Conservation (phyloP, 2,888 invertebrate species). For the Pammene fasciana region DNA sequence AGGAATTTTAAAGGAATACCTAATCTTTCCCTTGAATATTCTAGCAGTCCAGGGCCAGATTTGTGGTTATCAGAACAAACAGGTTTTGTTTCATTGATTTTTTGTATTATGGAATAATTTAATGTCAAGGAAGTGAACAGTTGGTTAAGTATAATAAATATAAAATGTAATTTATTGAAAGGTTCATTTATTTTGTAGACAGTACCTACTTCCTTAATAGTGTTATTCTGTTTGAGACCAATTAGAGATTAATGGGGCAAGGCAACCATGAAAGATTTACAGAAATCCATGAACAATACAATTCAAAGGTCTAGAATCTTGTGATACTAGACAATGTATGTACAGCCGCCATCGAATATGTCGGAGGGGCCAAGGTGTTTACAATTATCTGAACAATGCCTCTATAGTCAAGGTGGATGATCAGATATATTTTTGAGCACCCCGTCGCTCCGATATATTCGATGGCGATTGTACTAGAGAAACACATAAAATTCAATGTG, state of each 20-base stretch:
- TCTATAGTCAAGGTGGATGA: too few species aligned
- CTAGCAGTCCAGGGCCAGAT: neutral
- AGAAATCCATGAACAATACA: too few species aligned
- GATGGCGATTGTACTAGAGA: too few species aligned
- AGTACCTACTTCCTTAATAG: conserved; percentile 8
- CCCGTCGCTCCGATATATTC: too few species aligned
- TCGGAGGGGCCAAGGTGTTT: too few species aligned
- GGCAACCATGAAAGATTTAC: neutral
- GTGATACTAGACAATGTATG: too few species aligned
- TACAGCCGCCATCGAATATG: too few species aligned
- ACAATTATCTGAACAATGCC: too few species aligned
- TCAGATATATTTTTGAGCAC: too few species aligned
- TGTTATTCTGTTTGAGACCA: neutral
- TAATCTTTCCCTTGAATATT: neutral
- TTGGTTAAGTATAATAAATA: conserved; percentile 27
- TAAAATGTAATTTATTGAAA: conserved; percentile 9
- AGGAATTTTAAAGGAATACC: neutral
- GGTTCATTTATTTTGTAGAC: conserved; percentile 7
- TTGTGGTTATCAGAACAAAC: conserved; percentile 4
- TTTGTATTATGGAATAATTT: conserved; percentile 21
- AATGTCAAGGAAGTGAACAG: conserved; percentile 4
- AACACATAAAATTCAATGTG: too few species aligned
- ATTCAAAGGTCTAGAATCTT: too few species aligned
- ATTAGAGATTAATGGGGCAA: neutral
- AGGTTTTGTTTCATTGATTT: conserved; percentile 11